Percentiles rank a stretch among this genome's conserved stretches.
Evolutionary conservation across 2,888 invertebrate species (phyloP).

Genomic region (Machimus atricapillus): DNA sequence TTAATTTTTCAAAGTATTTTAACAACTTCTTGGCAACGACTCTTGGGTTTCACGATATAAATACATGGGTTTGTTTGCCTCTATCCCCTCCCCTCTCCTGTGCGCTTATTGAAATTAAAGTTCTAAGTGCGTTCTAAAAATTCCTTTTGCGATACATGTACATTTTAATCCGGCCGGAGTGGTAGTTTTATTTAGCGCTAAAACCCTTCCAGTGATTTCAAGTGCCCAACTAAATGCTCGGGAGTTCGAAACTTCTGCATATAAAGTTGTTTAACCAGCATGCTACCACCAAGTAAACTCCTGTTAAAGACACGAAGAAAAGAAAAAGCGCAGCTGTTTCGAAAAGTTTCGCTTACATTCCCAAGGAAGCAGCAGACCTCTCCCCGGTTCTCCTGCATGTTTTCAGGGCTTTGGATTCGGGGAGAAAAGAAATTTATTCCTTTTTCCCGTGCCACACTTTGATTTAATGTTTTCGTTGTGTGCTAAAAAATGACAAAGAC

Average conservation of each 20-base stretch:
- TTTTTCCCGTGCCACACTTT: neutral
- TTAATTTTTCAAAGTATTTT: too few species aligned
- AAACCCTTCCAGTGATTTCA: neutral
- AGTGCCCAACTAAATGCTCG: neutral
- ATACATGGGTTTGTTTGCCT: neutral
- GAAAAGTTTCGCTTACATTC: conserved; percentile 7
- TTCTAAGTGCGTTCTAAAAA: neutral
- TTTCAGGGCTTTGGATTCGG: neutral
- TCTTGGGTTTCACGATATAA: neutral
- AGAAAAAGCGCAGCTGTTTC: conserved; percentile 5
- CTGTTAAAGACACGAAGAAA: neutral
- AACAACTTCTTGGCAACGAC: too few species aligned
- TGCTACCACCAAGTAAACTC: conserved; percentile 11
- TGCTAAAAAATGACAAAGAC: neutral
- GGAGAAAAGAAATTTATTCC: conserved; percentile 2
- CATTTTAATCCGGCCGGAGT: neutral
- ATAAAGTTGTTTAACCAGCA: conserved; percentile 11
- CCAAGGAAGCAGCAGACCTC: neutral
- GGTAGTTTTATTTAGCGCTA: neutral
- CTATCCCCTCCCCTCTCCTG: neutral
- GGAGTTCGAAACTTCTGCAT: neutral
- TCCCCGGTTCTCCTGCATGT: neutral
- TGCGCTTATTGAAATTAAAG: neutral
- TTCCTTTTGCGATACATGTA: neutral
- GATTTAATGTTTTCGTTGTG: conserved; percentile 14